phyloP scores from a whole-genome alignment of 1,140 invertebrate species.

The Caerostris darwini region DNA sequence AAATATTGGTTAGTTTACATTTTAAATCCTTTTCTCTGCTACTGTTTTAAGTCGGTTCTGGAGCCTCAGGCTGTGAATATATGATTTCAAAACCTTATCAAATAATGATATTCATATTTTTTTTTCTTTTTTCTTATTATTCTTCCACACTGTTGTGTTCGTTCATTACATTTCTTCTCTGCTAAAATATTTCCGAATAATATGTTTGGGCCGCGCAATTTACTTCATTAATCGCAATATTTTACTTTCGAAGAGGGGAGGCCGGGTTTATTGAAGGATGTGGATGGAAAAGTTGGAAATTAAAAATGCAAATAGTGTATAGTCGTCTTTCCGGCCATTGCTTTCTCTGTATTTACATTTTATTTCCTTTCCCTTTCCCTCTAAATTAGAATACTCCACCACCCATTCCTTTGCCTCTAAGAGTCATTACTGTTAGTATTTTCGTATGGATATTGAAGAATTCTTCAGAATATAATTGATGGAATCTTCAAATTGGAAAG shows the following conservation, averaged over 20 bases:
- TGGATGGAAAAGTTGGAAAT: constrained; percentile 20
- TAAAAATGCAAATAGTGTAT: constrained; percentile 62
- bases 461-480: constrained; percentile 31
- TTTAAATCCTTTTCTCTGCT: neutral
- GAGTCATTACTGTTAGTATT: constrained; percentile 21
- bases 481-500: neutral
- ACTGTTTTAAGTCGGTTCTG: neutral
- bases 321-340: neutral
- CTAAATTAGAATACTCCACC: constrained; percentile 1
- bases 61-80: constrained; percentile 48
- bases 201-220: constrained; percentile 40
- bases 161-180: constrained; percentile 20
- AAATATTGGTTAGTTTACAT: constrained; percentile 50
- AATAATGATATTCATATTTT: constrained; percentile 65
- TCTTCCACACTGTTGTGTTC: neutral
- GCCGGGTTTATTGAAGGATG: neutral
- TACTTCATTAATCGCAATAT: constrained; percentile 67
- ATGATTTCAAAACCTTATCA: constrained; percentile 66
- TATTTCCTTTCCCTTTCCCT: neutral
- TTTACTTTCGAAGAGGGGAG: neutral
- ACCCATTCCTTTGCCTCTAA: neutral
- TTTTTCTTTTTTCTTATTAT: neutral
- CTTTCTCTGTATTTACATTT: constrained; percentile 32
- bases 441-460: neutral
- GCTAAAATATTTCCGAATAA: constrained; percentile 25